A percentile compares a stretch with the other conserved stretches of the same genome.
phyloP scores from a whole-genome alignment of 2,888 invertebrate genomes.

The Nomada goodeniana region DNA sequence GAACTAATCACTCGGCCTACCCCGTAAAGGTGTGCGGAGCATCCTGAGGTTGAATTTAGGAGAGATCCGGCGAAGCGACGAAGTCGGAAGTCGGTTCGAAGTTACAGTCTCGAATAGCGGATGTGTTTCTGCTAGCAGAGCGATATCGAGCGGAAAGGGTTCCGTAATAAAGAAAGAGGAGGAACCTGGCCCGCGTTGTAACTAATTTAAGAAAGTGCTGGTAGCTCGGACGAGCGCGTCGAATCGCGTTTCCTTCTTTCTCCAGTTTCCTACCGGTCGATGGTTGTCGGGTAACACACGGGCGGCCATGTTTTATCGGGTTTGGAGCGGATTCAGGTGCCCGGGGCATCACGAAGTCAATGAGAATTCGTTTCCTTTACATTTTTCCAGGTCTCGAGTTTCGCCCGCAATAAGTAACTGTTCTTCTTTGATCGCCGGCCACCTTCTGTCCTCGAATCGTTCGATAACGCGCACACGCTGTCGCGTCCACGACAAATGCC shows the following conservation, averaged over 20 bases:
- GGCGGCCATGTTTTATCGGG: conserved; percentile 36
- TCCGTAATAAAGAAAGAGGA: conserved; percentile 47
- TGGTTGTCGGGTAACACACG: conserved; percentile 49
- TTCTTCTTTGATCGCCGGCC: conserved; percentile 28
- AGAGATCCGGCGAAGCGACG: not conserved
- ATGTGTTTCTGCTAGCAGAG: conserved; percentile 5
- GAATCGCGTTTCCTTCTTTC: conserved; percentile 55
- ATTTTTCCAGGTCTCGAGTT: conserved; percentile 58
- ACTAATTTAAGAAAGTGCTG: conserved; percentile 74
- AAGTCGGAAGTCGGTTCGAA: not conserved
- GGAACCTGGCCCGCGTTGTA: conserved; percentile 45
- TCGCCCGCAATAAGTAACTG: conserved; percentile 34
- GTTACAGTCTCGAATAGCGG: conserved; percentile 13
- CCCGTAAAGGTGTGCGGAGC: too few relatives aligned
- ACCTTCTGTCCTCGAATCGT: not conserved
- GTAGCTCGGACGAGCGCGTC: conserved; percentile 54
- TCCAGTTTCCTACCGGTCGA: conserved; percentile 45
- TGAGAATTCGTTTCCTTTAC: conserved; percentile 58
- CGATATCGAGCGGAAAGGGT: conserved; percentile 19
- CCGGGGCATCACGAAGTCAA: conserved; percentile 65
- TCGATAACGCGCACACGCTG: not conserved
- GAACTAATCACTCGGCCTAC: too few relatives aligned
- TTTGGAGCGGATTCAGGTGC: conserved; percentile 54
- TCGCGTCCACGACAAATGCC: conserved; percentile 9
- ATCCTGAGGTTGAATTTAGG: not conserved